phyloP scores from a whole-genome alignment of 2,797 vertebrate genomes.

The Lepilemur septentrionalis region DNA sequence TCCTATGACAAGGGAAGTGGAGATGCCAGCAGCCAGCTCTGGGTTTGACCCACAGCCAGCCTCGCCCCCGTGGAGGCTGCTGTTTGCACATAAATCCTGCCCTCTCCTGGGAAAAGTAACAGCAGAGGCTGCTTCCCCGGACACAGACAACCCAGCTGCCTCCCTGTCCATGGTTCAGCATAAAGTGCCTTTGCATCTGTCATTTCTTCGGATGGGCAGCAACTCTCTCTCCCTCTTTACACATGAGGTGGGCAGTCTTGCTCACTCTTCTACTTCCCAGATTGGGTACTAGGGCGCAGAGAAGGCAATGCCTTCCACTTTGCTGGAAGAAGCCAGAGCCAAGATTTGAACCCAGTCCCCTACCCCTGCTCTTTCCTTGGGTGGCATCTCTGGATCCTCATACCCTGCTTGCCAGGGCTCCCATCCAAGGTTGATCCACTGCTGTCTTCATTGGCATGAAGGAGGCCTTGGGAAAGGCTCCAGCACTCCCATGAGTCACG shows the following conservation, averaged over 20 bases:
- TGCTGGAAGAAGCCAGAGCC: neutral
- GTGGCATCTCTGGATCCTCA: neutral
- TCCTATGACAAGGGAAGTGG: neutral
- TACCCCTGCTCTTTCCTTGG: neutral
- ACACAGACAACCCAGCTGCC: neutral
- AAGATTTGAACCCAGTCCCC: neutral
- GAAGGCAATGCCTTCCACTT: neutral
- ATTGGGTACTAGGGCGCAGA: neutral
- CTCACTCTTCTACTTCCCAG: neutral
- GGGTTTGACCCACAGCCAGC: neutral
- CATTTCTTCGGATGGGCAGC: neutral
- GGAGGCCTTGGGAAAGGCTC: slow-evolving; percentile 53
- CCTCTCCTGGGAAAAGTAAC: neutral
- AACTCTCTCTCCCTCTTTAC: neutral
- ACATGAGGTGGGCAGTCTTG: neutral
- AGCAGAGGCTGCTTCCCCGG: neutral
- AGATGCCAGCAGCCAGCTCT: neutral
- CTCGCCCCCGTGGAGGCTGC: neutral
- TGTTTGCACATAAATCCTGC: neutral
- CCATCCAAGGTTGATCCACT: neutral
- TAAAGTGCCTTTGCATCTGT: neutral
- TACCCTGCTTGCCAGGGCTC: neutral
- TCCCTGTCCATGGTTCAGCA: neutral
- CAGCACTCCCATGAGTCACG: slow-evolving; percentile 43
- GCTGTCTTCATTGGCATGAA: neutral